Base-by-base conservation (phyloP, 2,113 vertebrate genomes). In the Lepisosteus osseus region DNA sequence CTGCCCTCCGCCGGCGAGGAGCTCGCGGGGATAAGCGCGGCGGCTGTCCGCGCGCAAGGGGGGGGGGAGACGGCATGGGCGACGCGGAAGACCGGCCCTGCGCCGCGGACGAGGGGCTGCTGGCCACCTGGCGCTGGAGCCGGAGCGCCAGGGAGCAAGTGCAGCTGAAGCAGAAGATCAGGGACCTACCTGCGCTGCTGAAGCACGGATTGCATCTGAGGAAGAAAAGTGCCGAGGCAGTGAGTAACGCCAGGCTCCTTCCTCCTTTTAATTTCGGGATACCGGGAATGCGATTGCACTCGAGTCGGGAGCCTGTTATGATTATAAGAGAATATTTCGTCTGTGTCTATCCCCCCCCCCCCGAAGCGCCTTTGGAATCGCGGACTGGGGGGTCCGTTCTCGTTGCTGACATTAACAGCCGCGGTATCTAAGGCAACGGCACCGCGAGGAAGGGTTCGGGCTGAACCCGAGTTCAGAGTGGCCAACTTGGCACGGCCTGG, bases 161-260 rank as follows among this genome's bases (percentile, higher is more conserved):
- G 71, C 95, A 95, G 86, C 92, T 94, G 75, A 95, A 95, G 81
- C 96, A 97, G 81, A 95, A 95, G 87, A 95, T 98, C 78, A 84
- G 90, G 85, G 96, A 97, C 73, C 90, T 98, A 79, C 96, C 96
- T 2, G 93, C 95, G 55, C 85, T 96, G 70, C 91, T 97, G 71
- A 94, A 96, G 77, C 96, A 95, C 89, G 95, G 96, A 62, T 92
- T 97, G 77, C 95, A 95, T 80, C 88, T 97, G 92, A 90, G 95
- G 86, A 97, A 95, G 89, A 97, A 96, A 82, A 93, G 89, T 87
- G 91, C 64, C 61, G 73, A 65, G 61, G 61, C 67, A 40, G 73
- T 93, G 88, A 92, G 91, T 92, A 65, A 67, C 12, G 13, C 14
- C 14, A 56, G 2, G 54, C 54, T 65, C 6, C 15, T 64, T 65